phyloP scores from a whole-genome alignment of 2,888 invertebrate genomes.

The Orthonychiurus folsomi region DNA sequence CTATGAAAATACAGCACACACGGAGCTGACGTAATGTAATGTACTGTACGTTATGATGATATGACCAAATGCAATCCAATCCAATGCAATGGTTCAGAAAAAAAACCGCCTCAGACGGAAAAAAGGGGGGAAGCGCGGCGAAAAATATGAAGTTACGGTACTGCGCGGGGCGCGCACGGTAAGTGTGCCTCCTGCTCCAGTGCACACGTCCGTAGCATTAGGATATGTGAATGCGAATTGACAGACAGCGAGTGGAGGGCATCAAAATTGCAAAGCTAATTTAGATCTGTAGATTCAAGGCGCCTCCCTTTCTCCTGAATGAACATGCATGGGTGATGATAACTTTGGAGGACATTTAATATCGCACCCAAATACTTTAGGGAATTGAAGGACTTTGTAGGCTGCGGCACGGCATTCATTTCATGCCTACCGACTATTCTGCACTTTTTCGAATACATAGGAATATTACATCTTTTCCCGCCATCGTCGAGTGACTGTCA shows the following conservation, averaged over 20 bases:
- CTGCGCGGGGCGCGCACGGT: too few relatives aligned
- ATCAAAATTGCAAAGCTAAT: background rate
- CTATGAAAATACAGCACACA: background rate
- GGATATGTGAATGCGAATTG: background rate
- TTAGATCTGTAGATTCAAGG: background rate
- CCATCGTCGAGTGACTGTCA: too few relatives aligned
- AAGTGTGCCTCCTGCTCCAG: background rate
- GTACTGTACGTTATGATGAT: background rate
- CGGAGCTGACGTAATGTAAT: too few relatives aligned
- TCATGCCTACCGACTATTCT: too few relatives aligned
- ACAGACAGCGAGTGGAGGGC: background rate
- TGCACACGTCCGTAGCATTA: too few relatives aligned
- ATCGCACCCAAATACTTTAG: too few relatives aligned
- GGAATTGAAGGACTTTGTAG: too few relatives aligned
- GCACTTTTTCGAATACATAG: too few relatives aligned
- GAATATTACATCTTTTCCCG: too few relatives aligned
- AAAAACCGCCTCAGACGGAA: background rate
- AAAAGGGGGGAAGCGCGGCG: background rate
- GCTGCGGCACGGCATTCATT: too few relatives aligned
- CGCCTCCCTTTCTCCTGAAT: background rate
- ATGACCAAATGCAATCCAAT: background rate
- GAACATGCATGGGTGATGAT: background rate
- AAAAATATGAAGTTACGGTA: too few relatives aligned
- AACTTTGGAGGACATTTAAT: background rate
- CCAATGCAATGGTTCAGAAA: background rate